phyloP scores from a whole-genome alignment of 2,797 vertebrate genomes.

The Alectoris magna region DNA sequence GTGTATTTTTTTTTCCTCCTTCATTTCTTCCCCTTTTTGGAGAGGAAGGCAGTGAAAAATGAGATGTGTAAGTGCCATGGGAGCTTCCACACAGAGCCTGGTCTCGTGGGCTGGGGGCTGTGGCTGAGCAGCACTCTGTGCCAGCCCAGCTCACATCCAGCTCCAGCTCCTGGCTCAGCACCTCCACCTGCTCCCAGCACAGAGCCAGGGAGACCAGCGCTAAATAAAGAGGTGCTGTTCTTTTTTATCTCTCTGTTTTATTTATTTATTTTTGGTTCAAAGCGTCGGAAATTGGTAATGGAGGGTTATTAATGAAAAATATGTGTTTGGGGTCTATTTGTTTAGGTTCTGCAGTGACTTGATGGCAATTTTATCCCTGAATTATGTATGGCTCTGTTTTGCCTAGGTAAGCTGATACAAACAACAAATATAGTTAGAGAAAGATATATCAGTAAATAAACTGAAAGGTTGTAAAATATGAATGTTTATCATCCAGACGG shows the following conservation, averaged over 20 bases:
- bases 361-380: conserved; percentile 70
- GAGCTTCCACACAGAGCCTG: conserved; percentile 65
- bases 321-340: conserved; percentile 48
- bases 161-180: not conserved
- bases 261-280: conserved; percentile 41
- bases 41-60: conserved; percentile 70
- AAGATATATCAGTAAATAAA: conserved; percentile 69
- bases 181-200: not conserved
- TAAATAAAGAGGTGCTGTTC: conserved; percentile 23
- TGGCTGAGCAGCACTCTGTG: conserved; percentile 44
- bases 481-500: conserved; percentile 43
- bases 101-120: conserved; percentile 25
- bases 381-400: conserved; percentile 69
- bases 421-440: conserved; percentile 63
- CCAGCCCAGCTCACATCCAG: not conserved
- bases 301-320: conserved; percentile 61
- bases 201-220: not conserved
- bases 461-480: conserved; percentile 62
- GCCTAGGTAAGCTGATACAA: conserved; percentile 70
- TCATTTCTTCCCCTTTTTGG: conserved; percentile 30
- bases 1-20: not conserved
- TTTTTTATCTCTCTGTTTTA: conserved; percentile 3
- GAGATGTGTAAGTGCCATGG: conserved; percentile 63
- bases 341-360: conserved; percentile 29
- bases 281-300: conserved; percentile 20